Percentiles rank a stretch among this genome's conserved stretches.
These are phyloP conservation scores for Lordiphosa clarofinis DNA, from an alignment of 1,140 invertebrate genomes.

Conservation along the genomic window DNA sequence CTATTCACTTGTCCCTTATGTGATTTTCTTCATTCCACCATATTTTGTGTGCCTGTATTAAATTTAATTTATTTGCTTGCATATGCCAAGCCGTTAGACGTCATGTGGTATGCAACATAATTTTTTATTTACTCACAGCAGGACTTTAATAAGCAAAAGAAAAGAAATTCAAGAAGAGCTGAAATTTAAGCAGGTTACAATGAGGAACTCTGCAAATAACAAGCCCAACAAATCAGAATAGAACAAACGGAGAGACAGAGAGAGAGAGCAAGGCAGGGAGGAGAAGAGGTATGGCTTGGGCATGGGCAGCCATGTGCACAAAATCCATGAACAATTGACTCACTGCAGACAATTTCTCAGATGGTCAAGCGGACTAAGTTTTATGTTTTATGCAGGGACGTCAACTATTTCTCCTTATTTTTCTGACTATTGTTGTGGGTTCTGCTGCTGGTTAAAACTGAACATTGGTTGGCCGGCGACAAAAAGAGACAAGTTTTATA, in stretches of 20 bases:
- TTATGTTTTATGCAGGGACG: conserved; percentile 20
- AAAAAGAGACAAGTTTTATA: conserved; percentile 9
- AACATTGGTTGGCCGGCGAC: not conserved
- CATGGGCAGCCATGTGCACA: conserved; percentile 38
- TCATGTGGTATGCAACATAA: conserved; percentile 67
- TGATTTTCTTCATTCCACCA: conserved; percentile 3
- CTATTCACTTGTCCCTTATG: not conserved
- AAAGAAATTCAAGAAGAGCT: not conserved
- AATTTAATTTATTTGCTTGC: conserved; percentile 60
- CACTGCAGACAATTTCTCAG: conserved; percentile 45
- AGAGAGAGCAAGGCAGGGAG: not conserved
- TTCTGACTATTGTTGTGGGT: conserved; percentile 1
- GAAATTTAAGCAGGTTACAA: conserved; percentile 27
- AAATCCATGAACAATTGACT: conserved; percentile 52
- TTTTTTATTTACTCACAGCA: conserved; percentile 64
- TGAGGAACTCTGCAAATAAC: conserved; percentile 15
- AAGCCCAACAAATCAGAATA: not conserved
- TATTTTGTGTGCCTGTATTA: conserved; percentile 11
- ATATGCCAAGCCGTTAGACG: conserved; percentile 35
- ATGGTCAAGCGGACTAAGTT: conserved; percentile 26
- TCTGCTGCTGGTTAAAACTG: not conserved
- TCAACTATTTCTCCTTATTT: conserved; percentile 6
- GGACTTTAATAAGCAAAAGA: conserved; percentile 12
- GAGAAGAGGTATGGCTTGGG: not conserved
- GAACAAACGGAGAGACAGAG: not conserved